These are phyloP conservation scores for Dryobotodes eremita DNA, from an alignment of 2,888 invertebrate species.

Conservation along the genomic window DNA sequence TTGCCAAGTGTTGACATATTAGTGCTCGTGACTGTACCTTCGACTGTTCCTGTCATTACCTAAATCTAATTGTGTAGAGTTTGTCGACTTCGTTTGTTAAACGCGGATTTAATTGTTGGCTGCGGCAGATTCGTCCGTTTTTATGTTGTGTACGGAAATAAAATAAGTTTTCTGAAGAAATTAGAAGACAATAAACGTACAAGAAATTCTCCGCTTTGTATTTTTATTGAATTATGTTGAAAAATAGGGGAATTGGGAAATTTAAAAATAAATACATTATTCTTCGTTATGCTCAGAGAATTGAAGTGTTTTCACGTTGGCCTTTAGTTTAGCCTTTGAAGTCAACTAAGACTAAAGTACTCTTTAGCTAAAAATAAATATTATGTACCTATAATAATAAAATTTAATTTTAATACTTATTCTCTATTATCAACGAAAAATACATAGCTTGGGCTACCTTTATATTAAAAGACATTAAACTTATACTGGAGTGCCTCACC, in stretches of 20 bases:
- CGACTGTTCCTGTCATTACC: constrained; percentile 37
- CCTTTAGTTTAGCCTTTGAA: background rate
- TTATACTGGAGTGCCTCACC: constrained; percentile 67
- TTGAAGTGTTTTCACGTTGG: background rate
- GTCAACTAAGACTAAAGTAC: background rate
- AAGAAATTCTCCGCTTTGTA: background rate
- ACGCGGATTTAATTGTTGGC: constrained; percentile 51
- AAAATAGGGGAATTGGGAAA: no score
- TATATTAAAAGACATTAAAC: constrained; percentile 60
- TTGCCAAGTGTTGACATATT: no score
- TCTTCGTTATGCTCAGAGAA: no score
- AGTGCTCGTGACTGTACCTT: no score
- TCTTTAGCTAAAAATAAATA: background rate
- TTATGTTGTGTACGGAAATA: constrained; percentile 29
- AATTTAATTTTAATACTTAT: constrained; percentile 1
- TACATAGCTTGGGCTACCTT: constrained; percentile 16
- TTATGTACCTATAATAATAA: background rate
- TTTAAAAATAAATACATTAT: no score
- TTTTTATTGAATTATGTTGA: constrained; percentile 10
- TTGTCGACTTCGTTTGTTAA: constrained; percentile 52
- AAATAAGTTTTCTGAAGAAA: constrained; percentile 43
- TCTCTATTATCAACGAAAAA: background rate
- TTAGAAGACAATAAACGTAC: background rate
- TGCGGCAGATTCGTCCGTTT: constrained; percentile 33
- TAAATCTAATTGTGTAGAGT: constrained; percentile 56